phyloP scores from a whole-genome alignment of 2,888 invertebrate genomes.

The Malachius bipustulatus region DNA sequence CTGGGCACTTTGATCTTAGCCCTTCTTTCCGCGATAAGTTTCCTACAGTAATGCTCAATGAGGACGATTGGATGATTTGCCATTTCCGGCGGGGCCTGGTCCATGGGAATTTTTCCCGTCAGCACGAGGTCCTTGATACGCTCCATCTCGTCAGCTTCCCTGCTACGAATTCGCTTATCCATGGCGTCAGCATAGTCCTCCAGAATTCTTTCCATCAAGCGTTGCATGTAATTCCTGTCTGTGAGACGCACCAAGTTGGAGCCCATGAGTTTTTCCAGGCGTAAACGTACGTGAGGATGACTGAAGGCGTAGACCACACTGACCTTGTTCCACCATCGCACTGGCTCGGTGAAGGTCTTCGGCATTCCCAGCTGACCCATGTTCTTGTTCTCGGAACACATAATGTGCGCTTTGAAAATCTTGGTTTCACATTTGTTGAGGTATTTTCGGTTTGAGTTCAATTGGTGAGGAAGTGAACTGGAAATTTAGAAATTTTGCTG shows the following conservation, averaged over 20 bases:
- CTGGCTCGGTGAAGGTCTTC: too few species aligned
- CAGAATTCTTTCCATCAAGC: constrained; percentile 49
- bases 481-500: too few species aligned
- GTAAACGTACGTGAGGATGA: constrained; percentile 49
- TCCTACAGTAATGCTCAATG: constrained; percentile 43
- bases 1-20: constrained; percentile 36
- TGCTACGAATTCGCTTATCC: constrained; percentile 47
- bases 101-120: constrained; percentile 52
- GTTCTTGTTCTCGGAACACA: too few species aligned
- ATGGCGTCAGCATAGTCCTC: constrained; percentile 53
- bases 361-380: too few species aligned
- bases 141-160: constrained; percentile 55
- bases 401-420: too few species aligned
- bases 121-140: constrained; percentile 56
- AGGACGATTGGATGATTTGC: constrained; percentile 55
- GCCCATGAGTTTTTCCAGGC: constrained; percentile 59
- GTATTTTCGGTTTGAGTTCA: too few species aligned
- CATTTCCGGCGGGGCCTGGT: constrained; percentile 54
- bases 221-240: constrained; percentile 55
- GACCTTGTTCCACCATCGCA: too few species aligned
- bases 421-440: too few species aligned
- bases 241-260: constrained; percentile 54
- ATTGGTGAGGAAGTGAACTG: too few species aligned
- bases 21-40: constrained; percentile 39
- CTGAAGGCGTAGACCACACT: too few species aligned